Evolutionary conservation across 2,797 vertebrate species (phyloP), one percentile per base, ranked within the genome.

Genomic region (Sphenopsis melanotis): DNA sequence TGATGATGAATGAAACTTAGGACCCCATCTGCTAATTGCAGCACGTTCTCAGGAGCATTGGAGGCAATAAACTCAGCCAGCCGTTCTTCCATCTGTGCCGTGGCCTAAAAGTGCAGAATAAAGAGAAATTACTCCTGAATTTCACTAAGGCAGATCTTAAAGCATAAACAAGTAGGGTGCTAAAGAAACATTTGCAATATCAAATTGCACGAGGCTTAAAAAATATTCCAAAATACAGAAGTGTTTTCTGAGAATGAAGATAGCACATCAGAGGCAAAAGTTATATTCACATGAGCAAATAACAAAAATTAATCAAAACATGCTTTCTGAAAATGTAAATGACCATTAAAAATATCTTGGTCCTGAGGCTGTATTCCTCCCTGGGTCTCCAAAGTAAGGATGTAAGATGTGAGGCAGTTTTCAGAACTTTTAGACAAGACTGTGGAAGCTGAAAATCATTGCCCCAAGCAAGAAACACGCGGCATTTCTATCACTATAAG

Each of bases 1-100:
- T 99, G 99, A 92, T 99, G 99, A 97, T 99, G 98, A 97, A 99
- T 99, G 98, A 99, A 99, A 98, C 99, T 99, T 83, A 99, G 98
- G 87, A 99, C 98, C 63, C 99, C 99, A 60, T 99, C 99, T 8
- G 99, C 99, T 98, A 99, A 97, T 53, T 98, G 99, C 97, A 98
- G 97, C 68, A 98, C 98, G 2, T 98, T 98, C 69, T 99, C 99
- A 7, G 99, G 98, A 87, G 98, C 97, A 46, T 98, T 98, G 56
- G 98, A 98, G 87, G 97, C 98, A 94, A 99, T 98, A 95, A 99
- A 98, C 86, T 99, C 99, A 4, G 98, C 98, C 96, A 99, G 98
- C 42, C 99, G 98, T 94, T 99, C 99, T 98, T 99, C 99, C 99
- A 99, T 99, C 94, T 99, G 99, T 59, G 99, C 99, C 0, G 99